Evolutionary conservation across 2,797 vertebrate genomes (phyloP).

Genomic region (Alcedo quadribrachys): DNA sequence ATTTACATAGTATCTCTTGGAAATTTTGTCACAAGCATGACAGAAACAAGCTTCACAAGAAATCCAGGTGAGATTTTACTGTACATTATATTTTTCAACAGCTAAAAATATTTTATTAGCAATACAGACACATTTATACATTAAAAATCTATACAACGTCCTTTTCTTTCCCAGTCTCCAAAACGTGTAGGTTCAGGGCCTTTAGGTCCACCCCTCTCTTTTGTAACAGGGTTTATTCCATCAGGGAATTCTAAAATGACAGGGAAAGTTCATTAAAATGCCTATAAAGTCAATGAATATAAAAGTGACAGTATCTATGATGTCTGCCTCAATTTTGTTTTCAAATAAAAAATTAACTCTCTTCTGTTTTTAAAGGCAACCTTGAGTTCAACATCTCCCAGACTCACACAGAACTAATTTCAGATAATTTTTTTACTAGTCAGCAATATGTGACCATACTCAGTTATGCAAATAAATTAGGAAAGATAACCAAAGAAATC

Average conservation of each 20-base stretch:
- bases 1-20: neutral
- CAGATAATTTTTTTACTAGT: neutral
- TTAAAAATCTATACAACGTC: slow-evolving; percentile 97
- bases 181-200: slow-evolving; percentile 97
- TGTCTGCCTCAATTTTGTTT: neutral
- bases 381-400: neutral
- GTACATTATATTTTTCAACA: neutral
- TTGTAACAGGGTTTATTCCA: slow-evolving; percentile 91
- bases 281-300: neutral
- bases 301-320: neutral
- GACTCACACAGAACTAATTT: neutral
- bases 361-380: neutral
- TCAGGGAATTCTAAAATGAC: slow-evolving; percentile 86
- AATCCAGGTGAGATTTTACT: neutral
- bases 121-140: neutral
- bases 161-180: slow-evolving; percentile 97
- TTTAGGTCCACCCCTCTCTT: slow-evolving; percentile 92
- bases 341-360: neutral
- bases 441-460: neutral
- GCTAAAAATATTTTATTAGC: neutral
- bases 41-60: neutral
- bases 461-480: neutral
- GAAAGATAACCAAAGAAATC: neutral
- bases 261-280: slow-evolving; percentile 16
- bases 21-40: neutral